phyloP scores from a whole-genome alignment of 2,888 invertebrate genomes.

The Micoletzkya japonica region DNA sequence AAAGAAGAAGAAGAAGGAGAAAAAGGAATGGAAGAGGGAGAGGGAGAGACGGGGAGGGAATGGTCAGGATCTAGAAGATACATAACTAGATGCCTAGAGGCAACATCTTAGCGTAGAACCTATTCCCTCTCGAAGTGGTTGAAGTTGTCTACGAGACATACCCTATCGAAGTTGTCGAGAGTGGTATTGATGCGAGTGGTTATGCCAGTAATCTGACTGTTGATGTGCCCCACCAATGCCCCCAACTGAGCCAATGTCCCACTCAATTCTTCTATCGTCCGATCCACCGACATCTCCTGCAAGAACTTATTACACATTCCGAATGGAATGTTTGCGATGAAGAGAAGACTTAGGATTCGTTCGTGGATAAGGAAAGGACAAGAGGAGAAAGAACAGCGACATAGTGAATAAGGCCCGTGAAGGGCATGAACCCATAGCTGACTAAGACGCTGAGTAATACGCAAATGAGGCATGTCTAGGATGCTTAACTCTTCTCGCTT shows the following conservation, averaged over 20 bases:
- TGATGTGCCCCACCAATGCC: conserved; percentile 59
- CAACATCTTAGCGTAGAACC: not conserved
- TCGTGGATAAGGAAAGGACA: not conserved
- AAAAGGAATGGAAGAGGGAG: conserved; percentile 22
- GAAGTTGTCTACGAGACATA: not conserved
- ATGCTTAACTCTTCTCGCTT: not conserved
- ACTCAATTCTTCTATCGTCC: conserved; percentile 59
- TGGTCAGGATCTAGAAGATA: not conserved
- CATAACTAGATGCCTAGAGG: too few relatives aligned
- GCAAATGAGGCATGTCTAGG: not conserved
- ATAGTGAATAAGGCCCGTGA: not conserved
- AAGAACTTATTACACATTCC: too few relatives aligned
- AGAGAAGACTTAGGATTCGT: too few relatives aligned
- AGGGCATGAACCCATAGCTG: not conserved
- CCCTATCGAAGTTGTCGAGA: conserved; percentile 59
- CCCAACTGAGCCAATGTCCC: conserved; percentile 58
- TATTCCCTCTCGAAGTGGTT: not conserved
- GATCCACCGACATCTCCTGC: conserved; percentile 61
- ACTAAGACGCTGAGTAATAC: not conserved
- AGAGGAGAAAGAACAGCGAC: not conserved
- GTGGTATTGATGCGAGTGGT: conserved; percentile 58
- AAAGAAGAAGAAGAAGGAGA: conserved; percentile 6
- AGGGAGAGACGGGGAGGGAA: not conserved
- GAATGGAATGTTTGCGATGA: not conserved
- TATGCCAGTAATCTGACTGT: conserved; percentile 58